A percentile compares a stretch with the other conserved stretches of the same genome.
Evolutionary conservation across 2,113 vertebrate genomes (phyloP).

Genomic region (Chitala chitala): DNA sequence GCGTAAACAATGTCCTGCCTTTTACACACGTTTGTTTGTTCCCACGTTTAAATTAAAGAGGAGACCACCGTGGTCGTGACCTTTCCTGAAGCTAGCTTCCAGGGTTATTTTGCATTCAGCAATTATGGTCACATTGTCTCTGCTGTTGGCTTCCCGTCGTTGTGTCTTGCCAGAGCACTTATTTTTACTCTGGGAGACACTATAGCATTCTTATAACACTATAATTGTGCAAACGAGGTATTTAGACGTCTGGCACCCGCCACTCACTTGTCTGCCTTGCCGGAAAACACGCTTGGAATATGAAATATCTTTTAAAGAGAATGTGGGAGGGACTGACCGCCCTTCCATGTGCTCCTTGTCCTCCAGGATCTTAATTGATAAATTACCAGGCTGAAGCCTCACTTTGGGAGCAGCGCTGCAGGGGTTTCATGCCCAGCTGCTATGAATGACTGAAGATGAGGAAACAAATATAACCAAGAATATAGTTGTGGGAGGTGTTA

Average conservation of each 20-base stretch:
- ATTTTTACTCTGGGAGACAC: neutral
- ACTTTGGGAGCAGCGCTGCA: too few species aligned
- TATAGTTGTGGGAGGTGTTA: too few species aligned
- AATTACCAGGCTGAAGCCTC: too few species aligned
- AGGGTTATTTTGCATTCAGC: neutral
- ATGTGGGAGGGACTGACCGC: neutral
- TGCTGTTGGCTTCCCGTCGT: neutral
- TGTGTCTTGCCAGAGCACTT: neutral
- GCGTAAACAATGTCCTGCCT: neutral
- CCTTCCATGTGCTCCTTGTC: neutral
- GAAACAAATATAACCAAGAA: too few species aligned
- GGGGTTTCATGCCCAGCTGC: too few species aligned
- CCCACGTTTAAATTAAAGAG: neutral
- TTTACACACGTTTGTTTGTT: neutral
- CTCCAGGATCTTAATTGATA: too few species aligned
- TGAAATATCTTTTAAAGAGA: neutral
- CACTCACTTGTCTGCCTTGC: neutral
- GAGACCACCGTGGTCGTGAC: neutral
- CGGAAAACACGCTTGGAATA: too few species aligned
- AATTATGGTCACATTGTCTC: neutral
- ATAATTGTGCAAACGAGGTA: neutral
- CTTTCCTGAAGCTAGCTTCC: neutral
- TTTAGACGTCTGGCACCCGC: neutral
- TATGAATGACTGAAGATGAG: too few species aligned
- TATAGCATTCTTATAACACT: neutral